A percentile compares a stretch with the other conserved stretches of the same genome.
Conservation (phyloP, 2,888 invertebrate genomes). For the Ashinkailepas kermadecensis region DNA sequence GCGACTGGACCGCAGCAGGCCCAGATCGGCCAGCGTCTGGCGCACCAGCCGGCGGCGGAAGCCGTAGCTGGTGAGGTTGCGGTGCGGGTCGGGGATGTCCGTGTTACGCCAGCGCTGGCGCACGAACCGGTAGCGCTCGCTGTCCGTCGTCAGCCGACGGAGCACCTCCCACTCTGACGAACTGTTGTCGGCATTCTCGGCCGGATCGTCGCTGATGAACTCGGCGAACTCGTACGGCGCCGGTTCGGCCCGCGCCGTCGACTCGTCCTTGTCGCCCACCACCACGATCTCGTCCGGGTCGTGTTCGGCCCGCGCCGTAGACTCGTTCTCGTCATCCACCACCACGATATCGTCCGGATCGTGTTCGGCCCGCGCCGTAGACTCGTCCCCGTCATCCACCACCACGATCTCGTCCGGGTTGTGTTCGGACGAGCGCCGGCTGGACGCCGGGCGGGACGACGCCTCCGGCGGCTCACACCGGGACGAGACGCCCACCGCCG, state of each 20-base stretch:
- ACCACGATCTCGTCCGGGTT: too few relatives aligned
- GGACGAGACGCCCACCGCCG: background rate
- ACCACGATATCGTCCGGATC: too few relatives aligned
- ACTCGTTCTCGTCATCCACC: too few relatives aligned
- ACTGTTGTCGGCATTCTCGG: slow-evolving; percentile 14
- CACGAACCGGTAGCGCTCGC: slow-evolving; percentile 22
- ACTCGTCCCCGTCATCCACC: too few relatives aligned
- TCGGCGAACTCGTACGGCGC: background rate
- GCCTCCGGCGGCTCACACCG: too few relatives aligned
- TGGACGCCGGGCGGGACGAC: too few relatives aligned
- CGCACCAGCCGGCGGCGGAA: slow-evolving; percentile 1
- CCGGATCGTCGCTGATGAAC: slow-evolving; percentile 16
- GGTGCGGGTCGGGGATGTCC: slow-evolving; percentile 23
- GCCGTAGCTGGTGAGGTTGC: slow-evolving; percentile 13
- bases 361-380: background rate
- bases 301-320: background rate
- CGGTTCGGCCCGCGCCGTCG: background rate
- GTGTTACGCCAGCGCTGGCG: slow-evolving; percentile 21
- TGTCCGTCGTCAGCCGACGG: slow-evolving; percentile 8
- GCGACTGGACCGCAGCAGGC: background rate
- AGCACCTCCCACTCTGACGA: slow-evolving; percentile 19
- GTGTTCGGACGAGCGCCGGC: too few relatives aligned
- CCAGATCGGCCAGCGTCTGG: background rate
- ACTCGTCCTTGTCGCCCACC: too few relatives aligned
- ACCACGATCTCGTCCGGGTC: too few relatives aligned